Conservation (phyloP, 2,888 invertebrate genomes). For the Thymelicus lineola region DNA sequence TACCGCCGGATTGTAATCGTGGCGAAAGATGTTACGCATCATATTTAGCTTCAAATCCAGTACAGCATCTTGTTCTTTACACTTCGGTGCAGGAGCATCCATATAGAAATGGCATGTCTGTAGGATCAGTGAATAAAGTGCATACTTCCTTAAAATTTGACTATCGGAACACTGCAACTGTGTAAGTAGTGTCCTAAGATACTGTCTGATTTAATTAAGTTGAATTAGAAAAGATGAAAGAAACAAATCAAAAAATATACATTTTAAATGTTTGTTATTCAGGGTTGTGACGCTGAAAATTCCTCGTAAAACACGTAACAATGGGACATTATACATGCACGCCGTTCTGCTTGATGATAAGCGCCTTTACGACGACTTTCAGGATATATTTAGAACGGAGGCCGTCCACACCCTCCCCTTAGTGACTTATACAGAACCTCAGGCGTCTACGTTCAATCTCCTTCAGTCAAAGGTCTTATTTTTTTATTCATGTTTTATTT, state of each 20-base stretch:
- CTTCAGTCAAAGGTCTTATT: conserved; percentile 75
- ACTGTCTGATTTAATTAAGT: neutral
- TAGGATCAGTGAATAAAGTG: conserved; percentile 81
- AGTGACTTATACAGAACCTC: conserved; percentile 90
- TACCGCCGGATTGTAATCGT: conserved; percentile 88
- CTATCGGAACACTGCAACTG: conserved; percentile 79
- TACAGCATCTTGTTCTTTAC: conserved; percentile 89
- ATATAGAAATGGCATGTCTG: conserved; percentile 73
- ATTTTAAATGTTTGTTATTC: conserved; percentile 43
- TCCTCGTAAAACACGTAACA: conserved; percentile 90
- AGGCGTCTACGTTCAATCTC: conserved; percentile 90
- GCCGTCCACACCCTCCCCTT: conserved; percentile 88
- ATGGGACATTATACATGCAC: conserved; percentile 94
- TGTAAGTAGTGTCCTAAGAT: conserved; percentile 59
- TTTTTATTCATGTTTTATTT: conserved; percentile 7
- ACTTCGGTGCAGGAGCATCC: conserved; percentile 87
- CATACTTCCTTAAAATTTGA: conserved; percentile 87
- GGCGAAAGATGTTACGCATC: conserved; percentile 88
- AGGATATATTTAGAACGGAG: conserved; percentile 85
- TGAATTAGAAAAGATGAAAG: no score
- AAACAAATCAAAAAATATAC: neutral
- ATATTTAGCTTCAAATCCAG: conserved; percentile 88
- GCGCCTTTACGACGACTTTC: conserved; percentile 81
- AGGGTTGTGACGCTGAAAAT: conserved; percentile 89
- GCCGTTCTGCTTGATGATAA: conserved; percentile 86